phyloP scores from a whole-genome alignment of 2,797 vertebrate genomes.

The Phylloscopus collybita region DNA sequence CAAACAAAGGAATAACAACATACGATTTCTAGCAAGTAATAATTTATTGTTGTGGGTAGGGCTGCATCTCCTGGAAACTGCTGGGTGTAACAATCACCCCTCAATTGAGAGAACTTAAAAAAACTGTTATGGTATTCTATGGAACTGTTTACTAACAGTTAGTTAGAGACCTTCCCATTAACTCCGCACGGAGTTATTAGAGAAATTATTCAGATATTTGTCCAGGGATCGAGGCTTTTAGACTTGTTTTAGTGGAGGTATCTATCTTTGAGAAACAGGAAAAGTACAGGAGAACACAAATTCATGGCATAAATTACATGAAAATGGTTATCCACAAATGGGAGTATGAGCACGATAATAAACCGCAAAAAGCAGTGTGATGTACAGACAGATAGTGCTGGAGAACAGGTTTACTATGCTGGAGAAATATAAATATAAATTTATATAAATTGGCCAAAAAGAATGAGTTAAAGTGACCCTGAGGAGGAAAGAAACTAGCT shows the following conservation, averaged over 20 bases:
- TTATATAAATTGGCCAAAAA: background rate
- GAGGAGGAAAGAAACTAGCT: background rate
- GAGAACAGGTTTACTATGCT: fast-evolving
- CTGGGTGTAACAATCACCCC: background rate
- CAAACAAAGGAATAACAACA: background rate
- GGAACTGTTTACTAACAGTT: background rate
- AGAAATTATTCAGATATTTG: background rate
- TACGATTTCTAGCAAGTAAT: background rate
- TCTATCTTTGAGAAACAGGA: background rate
- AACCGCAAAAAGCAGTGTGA: background rate
- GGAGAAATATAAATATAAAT: background rate
- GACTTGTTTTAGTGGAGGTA: background rate
- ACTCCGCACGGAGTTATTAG: background rate
- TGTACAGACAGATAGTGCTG: background rate
- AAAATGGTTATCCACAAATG: background rate
- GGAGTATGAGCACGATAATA: background rate
- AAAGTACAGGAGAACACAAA: background rate
- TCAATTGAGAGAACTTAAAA: background rate
- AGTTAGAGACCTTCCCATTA: background rate
- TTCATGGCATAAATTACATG: background rate
- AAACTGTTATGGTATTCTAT: background rate
- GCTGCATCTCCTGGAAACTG: background rate
- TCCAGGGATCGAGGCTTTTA: background rate
- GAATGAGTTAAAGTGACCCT: background rate
- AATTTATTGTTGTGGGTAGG: background rate